These are phyloP conservation scores for Sabellastarte sp. DNA, from an alignment of 2,888 invertebrate genomes.

Conservation along the genomic window DNA sequence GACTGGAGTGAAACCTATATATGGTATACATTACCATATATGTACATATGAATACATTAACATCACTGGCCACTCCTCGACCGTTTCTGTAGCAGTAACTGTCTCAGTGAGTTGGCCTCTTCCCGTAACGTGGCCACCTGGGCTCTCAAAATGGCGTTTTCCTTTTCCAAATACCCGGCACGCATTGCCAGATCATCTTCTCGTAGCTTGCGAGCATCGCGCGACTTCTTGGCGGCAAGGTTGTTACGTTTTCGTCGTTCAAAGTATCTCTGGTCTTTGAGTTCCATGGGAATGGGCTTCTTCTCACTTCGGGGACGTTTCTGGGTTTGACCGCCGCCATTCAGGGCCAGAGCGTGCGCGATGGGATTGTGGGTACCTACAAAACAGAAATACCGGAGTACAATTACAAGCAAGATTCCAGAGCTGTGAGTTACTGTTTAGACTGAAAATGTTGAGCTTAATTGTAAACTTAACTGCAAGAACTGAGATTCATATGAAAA, in stretches of 20 bases:
- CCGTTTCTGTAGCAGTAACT: conserved; percentile 65
- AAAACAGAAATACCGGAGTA: too few species aligned
- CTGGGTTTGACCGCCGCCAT: too few species aligned
- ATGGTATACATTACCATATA: too few species aligned
- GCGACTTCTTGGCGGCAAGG: conserved; percentile 86
- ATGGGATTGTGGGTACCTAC: too few species aligned
- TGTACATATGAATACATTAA: too few species aligned
- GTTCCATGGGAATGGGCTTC: conserved; percentile 80
- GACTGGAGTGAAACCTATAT: too few species aligned
- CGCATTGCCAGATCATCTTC: conserved; percentile 86
- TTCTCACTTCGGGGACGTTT: conserved; percentile 52
- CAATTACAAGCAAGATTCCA: too few species aligned
- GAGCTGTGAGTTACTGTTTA: too few species aligned
- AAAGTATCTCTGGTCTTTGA: conserved; percentile 87
- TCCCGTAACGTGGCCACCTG: conserved; percentile 78
- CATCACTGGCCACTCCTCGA: conserved; percentile 25
- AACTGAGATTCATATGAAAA: too few species aligned
- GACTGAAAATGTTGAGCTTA: too few species aligned
- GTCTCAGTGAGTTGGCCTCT: conserved; percentile 73
- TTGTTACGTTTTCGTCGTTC: conserved; percentile 84
- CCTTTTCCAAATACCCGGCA: conserved; percentile 81
- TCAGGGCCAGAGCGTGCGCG: too few species aligned
- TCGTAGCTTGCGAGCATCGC: conserved; percentile 81
- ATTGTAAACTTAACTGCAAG: too few species aligned
- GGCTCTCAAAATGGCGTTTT: conserved; percentile 81